Conservation (phyloP, 2,888 invertebrate species). For the Amphipoea lucens region DNA sequence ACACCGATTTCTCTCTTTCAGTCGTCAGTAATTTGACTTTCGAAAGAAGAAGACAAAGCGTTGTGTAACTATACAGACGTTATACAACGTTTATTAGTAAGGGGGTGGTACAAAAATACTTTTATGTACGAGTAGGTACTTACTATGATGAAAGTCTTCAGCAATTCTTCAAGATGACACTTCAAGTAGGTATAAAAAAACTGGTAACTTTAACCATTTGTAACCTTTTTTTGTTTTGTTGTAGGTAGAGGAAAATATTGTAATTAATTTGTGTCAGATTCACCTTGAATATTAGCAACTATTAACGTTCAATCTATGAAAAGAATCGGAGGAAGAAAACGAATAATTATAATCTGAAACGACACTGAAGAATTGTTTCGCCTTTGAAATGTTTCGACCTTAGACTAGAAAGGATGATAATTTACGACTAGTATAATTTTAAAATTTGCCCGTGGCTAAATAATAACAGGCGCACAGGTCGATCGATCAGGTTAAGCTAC, state of each 20-base stretch:
- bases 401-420: not conserved
- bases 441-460: not conserved
- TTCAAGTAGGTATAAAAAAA: slow-evolving; percentile 6
- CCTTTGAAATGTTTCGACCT: not conserved
- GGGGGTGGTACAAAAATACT: not conserved
- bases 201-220: not conserved
- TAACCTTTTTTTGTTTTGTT: not conserved
- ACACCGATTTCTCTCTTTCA: too few species aligned
- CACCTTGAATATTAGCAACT: not conserved
- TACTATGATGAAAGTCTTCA: slow-evolving; percentile 1
- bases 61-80: too few species aligned
- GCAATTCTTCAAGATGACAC: not conserved
- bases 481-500: too few species aligned
- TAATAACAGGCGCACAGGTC: too few species aligned
- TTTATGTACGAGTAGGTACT: not conserved
- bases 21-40: too few species aligned
- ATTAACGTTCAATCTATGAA: not conserved
- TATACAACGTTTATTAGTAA: too few species aligned
- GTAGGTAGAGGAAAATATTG: not conserved
- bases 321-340: not conserved
- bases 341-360: not conserved
- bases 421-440: not conserved
- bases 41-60: too few species aligned
- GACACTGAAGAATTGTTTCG: not conserved
- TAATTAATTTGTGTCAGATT: not conserved